A percentile compares a stretch with the other conserved stretches of the same genome.
phyloP scores from a whole-genome alignment of 2,888 invertebrate genomes.

The Dastarcus helophoroides region DNA sequence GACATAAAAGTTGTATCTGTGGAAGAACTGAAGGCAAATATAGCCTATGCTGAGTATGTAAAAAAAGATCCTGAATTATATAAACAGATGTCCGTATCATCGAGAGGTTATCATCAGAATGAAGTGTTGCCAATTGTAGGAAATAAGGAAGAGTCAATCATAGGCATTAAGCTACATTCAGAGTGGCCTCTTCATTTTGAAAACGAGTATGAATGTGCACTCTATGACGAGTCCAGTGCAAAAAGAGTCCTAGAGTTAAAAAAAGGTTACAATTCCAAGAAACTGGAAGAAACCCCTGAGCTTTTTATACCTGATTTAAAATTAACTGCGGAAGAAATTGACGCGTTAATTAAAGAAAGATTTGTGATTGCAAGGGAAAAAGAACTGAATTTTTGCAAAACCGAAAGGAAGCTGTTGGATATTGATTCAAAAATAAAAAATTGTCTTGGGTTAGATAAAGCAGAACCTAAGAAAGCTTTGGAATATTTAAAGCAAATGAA shows the following conservation, averaged over 20 bases:
- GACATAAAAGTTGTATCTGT: conserved; percentile 16
- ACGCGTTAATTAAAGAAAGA: conserved; percentile 40
- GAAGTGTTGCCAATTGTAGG: conserved; percentile 53
- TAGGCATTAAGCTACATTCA: conserved; percentile 48
- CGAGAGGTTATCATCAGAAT: conserved; percentile 23
- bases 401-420: conserved; percentile 53
- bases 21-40: conserved; percentile 14
- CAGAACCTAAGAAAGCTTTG: conserved; percentile 62
- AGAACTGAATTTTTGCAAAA: conserved; percentile 48
- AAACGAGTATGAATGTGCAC: conserved; percentile 45
- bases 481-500: conserved; percentile 50
- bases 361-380: conserved; percentile 45
- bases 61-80: conserved; percentile 6
- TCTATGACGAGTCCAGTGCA: conserved; percentile 55
- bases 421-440: conserved; percentile 56
- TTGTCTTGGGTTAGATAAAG: conserved; percentile 52
- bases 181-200: conserved; percentile 46
- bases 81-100: conserved; percentile 18
- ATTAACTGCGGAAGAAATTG: conserved; percentile 48
- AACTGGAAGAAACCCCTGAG: neutral
- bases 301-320: conserved; percentile 32
- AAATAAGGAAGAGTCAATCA: conserved; percentile 23
- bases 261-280: conserved; percentile 24
- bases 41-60: conserved; percentile 16
- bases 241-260: conserved; percentile 52